Evolutionary conservation across 1,140 invertebrate species (phyloP).

Genomic region (Drosophila sproati): DNA sequence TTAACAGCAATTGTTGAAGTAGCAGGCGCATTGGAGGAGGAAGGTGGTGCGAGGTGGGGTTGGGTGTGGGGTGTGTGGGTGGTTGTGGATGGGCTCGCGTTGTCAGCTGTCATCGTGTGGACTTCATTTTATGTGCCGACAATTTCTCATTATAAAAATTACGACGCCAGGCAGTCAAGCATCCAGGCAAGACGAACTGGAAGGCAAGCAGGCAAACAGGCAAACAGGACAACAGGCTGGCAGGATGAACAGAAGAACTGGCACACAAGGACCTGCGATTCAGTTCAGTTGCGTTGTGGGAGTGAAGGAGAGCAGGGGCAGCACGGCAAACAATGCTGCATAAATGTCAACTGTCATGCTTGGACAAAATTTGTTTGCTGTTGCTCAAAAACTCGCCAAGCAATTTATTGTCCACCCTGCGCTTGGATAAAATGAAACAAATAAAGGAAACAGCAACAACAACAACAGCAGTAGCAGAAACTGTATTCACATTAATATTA

Average conservation of each 20-base stretch:
- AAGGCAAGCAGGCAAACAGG: conserved; percentile 31
- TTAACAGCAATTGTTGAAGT: conserved; percentile 55
- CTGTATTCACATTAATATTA: conserved; percentile 18
- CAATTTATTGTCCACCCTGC: conserved; percentile 47
- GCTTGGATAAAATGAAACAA: background rate
- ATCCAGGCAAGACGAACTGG: conserved; percentile 20
- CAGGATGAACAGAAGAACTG: too few relatives aligned
- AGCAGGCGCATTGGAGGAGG: background rate
- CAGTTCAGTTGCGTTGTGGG: background rate
- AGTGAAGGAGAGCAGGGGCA: background rate
- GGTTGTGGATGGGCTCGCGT: conserved; percentile 17
- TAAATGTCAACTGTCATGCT: conserved; percentile 69
- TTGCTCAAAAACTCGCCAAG: conserved; percentile 26
- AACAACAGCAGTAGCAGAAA: too few relatives aligned
- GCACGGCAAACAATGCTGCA: conserved; percentile 55
- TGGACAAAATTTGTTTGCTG: conserved; percentile 53
- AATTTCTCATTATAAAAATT: conserved; percentile 84
- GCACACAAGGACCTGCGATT: background rate
- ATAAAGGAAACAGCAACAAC: conserved; percentile 10
- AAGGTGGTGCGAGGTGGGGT: background rate
- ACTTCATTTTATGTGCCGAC: conserved; percentile 81
- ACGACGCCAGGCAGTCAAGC: conserved; percentile 40
- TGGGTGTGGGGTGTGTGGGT: conserved; percentile 3
- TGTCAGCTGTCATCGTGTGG: conserved; percentile 77
- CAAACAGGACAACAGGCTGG: conserved; percentile 7